phyloP scores from a whole-genome alignment of 2,113 vertebrate species.

The Isichthys henryi region DNA sequence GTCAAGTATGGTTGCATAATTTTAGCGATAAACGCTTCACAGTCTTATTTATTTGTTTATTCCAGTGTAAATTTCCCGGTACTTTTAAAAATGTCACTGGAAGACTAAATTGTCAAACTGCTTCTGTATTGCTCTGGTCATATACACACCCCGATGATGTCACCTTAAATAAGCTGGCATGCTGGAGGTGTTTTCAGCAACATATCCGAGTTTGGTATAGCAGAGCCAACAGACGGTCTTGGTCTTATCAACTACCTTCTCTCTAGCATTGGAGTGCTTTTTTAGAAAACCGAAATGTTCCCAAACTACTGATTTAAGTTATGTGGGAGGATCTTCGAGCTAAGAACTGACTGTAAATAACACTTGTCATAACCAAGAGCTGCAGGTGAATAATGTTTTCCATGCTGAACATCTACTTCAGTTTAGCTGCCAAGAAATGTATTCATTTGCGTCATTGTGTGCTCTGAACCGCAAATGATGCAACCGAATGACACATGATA shows the following conservation, averaged over 20 bases:
- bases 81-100: background rate
- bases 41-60: background rate
- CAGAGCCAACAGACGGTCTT: background rate
- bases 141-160: background rate
- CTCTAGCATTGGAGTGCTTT: background rate
- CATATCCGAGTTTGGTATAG: background rate
- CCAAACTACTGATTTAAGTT: background rate
- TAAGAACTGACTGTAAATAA: background rate
- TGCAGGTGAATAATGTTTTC: background rate
- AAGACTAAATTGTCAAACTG: background rate
- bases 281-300: background rate
- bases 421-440: background rate
- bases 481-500: background rate
- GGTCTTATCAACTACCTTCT: background rate
- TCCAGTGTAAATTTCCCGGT: background rate
- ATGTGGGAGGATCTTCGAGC: background rate
- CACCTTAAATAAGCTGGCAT: background rate
- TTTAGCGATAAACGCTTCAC: background rate
- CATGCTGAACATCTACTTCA: background rate
- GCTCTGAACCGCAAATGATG: background rate
- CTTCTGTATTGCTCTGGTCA: background rate
- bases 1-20: background rate
- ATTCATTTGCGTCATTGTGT: background rate
- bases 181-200: background rate
- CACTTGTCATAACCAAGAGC: background rate